Evolutionary conservation across 2,888 invertebrate species (phyloP), one percentile per base, ranked within the genome.

Genomic region (Ernsta delagoae): DNA sequence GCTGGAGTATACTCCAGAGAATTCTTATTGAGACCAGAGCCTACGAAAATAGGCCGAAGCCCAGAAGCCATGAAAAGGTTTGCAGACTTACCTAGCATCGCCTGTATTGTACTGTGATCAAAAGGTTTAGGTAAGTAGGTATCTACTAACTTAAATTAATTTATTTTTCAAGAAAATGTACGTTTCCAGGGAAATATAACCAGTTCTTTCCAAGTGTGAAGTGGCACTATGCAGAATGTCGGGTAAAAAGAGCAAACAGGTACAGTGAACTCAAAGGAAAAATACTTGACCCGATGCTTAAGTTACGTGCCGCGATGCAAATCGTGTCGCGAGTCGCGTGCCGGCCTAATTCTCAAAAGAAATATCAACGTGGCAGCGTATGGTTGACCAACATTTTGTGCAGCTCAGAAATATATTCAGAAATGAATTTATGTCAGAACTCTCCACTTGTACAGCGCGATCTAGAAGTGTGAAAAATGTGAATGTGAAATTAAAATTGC

Each of bases 301-400:
- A 57, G 68, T 63, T 36, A 45, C 54, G 69, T 69, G 69, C 43
- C 53, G 53, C 41, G 65, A 65, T 59, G 69, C 59, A 69, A 59
- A 69, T 69, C 53, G 62, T 68, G 68, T 68, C 68, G 68, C 69
- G 69, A 69, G 59, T 69, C 62, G 68, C 62, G 57, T 61, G 62
- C 12, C 59, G 68, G 59, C 68, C 68, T 69, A 62, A 69, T 69
- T 69, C 68, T 69, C 39, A 48, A 63, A 62, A 63, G 68, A 63
- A 63, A 63, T 63, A 69, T 6, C 36, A 5, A 36, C 57, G 43
- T 7, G 50, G 57, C 61, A 59, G 6, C 41, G 8, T 59, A 41
- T 53, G 63, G 59, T 39, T 69, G 69, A 59, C 69, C 64, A 64
- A 64, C 59, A 69, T 69, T 69, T 59, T 59, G 16, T 69, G 41